A percentile compares a stretch with the other conserved stretches of the same genome.
phyloP scores from a whole-genome alignment of 2,797 vertebrate genomes.

The Notolepis coatsorum region DNA sequence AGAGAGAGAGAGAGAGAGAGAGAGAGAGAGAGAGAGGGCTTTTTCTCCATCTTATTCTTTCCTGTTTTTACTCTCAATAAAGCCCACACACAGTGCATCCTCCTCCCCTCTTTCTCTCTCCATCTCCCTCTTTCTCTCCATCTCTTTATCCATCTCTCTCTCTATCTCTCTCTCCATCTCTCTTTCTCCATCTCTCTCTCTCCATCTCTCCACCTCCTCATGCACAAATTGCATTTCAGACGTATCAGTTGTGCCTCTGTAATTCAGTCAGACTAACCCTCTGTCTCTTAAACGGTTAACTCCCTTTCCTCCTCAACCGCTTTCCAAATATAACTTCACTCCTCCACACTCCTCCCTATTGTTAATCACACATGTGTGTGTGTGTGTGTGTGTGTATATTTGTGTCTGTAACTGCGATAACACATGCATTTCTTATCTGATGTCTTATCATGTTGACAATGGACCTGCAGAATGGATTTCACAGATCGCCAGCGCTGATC shows the following conservation, averaged over 20 bases:
- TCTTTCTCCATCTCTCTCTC: not conserved
- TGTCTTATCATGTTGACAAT: too few species aligned
- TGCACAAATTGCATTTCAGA: slow-evolving; percentile 28
- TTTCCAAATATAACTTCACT: not conserved
- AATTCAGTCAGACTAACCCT: not conserved
- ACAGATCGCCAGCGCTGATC: too few species aligned
- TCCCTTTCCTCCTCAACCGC: not conserved
- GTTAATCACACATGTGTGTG: not conserved
- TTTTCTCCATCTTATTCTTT: slow-evolving; percentile 31
- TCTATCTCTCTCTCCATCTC: not conserved
- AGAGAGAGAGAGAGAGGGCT: slow-evolving; percentile 25
- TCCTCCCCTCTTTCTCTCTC: not conserved
- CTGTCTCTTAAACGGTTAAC: not conserved
- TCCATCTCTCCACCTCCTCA: slow-evolving; percentile 9
- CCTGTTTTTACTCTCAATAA: slow-evolving; percentile 51
- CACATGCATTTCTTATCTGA: too few species aligned
- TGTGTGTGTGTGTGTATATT: not conserved
- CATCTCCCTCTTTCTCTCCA: not conserved
- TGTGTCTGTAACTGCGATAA: too few species aligned
- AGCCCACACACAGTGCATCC: slow-evolving; percentile 26
- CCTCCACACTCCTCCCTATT: not conserved
- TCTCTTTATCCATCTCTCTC: not conserved
- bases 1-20: not conserved
- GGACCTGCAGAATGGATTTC: too few species aligned
- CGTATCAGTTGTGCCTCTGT: not conserved